Evolutionary conservation across 1,140 invertebrate genomes (phyloP).

Genomic region (Hesperophylax magnus): DNA sequence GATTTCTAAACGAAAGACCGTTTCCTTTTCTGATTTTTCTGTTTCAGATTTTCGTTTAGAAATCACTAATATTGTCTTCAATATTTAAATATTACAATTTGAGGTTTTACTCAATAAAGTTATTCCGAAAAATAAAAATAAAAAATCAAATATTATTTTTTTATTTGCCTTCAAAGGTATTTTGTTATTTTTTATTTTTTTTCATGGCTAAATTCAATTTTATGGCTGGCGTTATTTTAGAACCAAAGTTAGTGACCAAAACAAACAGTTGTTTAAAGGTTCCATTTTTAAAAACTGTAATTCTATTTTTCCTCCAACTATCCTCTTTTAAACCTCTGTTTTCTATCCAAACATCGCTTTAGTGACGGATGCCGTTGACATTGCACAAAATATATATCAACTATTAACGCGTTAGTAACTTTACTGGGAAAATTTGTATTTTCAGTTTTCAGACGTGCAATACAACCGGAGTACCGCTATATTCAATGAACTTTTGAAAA

Average conservation of each 20-base stretch:
- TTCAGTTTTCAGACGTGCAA: background rate
- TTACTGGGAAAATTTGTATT: background rate
- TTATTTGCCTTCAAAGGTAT: too few species aligned
- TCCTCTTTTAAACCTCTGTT: background rate
- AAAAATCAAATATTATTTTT: too few species aligned
- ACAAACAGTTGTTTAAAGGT: background rate
- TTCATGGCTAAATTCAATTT: too few species aligned
- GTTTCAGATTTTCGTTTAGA: too few species aligned
- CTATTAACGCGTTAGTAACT: background rate
- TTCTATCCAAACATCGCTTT: background rate
- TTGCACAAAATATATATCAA: conserved; percentile 7
- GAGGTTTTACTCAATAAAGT: too few species aligned
- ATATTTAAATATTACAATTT: too few species aligned
- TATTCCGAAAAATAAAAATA: too few species aligned
- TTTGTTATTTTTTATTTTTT: too few species aligned
- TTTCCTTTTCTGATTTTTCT: too few species aligned
- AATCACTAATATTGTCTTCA: too few species aligned
- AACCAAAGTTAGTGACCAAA: background rate
- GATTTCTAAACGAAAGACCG: too few species aligned
- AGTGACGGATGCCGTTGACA: background rate
- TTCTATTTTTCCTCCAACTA: conserved; percentile 3
- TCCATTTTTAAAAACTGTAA: background rate
- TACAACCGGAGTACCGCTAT: conserved; percentile 1
- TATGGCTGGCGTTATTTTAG: too few species aligned
- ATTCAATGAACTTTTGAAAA: conserved; percentile 8